Base-by-base conservation (phyloP, 2,797 vertebrate species). In the Sebastolobus altivelis region DNA sequence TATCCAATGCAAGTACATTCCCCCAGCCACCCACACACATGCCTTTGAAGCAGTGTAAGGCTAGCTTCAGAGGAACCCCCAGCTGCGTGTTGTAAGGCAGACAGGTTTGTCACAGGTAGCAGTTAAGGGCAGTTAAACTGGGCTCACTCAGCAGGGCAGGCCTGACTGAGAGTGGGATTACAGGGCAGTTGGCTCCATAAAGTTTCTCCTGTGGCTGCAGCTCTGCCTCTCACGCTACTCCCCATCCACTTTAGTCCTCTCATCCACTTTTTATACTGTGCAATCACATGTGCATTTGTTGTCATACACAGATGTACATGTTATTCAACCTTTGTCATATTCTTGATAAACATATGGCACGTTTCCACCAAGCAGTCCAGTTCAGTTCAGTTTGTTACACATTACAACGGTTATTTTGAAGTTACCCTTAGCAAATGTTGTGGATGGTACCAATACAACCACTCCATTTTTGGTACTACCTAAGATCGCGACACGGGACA, bases 61-160 rank as follows among this genome's bases (percentile, higher is more conserved):
- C 54, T 10, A 52, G 81, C 76, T 87, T 87, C 82, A 88, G 77
- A 88, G 85, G 81, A 92, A 79, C 90, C 92, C 87, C 90, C 90
- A 79, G 86, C 92, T 90, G 92, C 29, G 85, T 73, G 86, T 54
- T 88, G 87, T 73, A 79, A 88, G 83, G 72, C 88, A 91, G 84
- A 89, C 88, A 88, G 87, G 88, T 93, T 90, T 95, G 89, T 92
- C 92, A 79, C 93, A 95, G 94, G 95, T 95, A 93, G 93, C 94
- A 91, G 88, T 94, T 95, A 94, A 91, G 89, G 83, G 87, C 85
- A 91, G 88, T 95, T 93, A 93, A 92, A 91, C 79, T 76, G 83
- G 87, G 82, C 91, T 93, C 86, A 85, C 94, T 91, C 92, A 93
- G 91, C 91, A 56, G 89, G 90, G 77, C 85, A 80, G 92, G 83